A percentile compares a stretch with the other conserved stretches of the same genome.
Evolutionary conservation across 2,888 invertebrate species (phyloP).

Genomic region (Resseliella maxima): DNA sequence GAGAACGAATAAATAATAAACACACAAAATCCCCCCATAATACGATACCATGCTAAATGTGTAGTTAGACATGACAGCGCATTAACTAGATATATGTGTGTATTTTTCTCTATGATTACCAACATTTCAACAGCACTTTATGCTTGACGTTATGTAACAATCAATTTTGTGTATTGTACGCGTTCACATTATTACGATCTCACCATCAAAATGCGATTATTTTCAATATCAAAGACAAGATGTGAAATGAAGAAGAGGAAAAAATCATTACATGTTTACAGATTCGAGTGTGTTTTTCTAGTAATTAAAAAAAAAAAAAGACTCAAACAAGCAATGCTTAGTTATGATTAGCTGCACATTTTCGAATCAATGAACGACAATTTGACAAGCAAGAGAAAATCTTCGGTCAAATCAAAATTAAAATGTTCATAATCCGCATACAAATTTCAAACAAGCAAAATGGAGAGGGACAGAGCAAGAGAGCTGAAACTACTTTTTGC

Average conservation of each 20-base stretch:
- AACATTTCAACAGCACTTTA: constrained; percentile 22
- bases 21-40: not conserved
- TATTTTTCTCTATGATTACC: not conserved
- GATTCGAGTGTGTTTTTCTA: not conserved
- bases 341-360: not conserved
- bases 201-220: not conserved
- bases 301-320: not conserved
- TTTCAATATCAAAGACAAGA: not conserved
- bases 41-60: not conserved
- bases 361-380: not conserved
- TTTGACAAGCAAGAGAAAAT: not conserved
- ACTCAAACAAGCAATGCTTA: not conserved
- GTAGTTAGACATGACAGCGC: constrained; percentile 10
- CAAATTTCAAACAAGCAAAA: too few species aligned
- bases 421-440: not conserved
- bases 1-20: not conserved
- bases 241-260: not conserved
- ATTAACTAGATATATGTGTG: not conserved
- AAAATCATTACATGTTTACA: not conserved
- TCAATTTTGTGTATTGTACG: constrained; percentile 6
- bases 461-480: too few species aligned
- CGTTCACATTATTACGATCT: not conserved
- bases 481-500: too few species aligned
- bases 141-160: not conserved
- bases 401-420: not conserved